Conservation (phyloP, 2,113 vertebrate species). For the Hippocampus abdominalis region DNA sequence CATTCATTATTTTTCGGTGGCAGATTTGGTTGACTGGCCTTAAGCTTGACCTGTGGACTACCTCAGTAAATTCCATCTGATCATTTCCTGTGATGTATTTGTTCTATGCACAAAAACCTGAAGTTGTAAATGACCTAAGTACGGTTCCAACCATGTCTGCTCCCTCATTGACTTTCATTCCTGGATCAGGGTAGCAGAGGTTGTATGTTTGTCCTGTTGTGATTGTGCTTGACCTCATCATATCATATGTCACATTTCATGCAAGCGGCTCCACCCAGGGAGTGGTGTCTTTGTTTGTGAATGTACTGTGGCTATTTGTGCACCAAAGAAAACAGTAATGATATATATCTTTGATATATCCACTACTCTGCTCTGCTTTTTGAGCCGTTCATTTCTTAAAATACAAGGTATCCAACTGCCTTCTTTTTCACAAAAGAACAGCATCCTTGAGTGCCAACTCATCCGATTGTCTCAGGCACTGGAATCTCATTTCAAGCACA, state of each 20-base stretch:
- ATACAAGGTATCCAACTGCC: constrained; percentile 15
- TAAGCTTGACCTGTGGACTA: not conserved
- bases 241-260: constrained; percentile 2
- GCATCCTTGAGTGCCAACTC: constrained; percentile 23
- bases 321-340: not conserved
- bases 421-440: constrained; percentile 10
- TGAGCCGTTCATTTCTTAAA: not conserved
- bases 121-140: not conserved
- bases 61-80: not conserved
- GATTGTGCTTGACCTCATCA: not conserved
- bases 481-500: constrained; percentile 5
- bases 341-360: too few species aligned
- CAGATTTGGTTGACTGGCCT: not conserved
- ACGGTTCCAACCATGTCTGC: not conserved
- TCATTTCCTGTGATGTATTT: not conserved
- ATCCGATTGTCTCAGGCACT: not conserved
- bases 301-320: not conserved
- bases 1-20: not conserved
- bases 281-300: not conserved
- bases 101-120: not conserved
- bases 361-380: not conserved
- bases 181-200: not conserved
- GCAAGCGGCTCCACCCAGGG: not conserved
- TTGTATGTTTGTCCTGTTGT: not conserved
- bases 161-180: not conserved